Evolutionary conservation across 2,888 invertebrate genomes (phyloP).

Genomic region (Ectemnius cavifrons): DNA sequence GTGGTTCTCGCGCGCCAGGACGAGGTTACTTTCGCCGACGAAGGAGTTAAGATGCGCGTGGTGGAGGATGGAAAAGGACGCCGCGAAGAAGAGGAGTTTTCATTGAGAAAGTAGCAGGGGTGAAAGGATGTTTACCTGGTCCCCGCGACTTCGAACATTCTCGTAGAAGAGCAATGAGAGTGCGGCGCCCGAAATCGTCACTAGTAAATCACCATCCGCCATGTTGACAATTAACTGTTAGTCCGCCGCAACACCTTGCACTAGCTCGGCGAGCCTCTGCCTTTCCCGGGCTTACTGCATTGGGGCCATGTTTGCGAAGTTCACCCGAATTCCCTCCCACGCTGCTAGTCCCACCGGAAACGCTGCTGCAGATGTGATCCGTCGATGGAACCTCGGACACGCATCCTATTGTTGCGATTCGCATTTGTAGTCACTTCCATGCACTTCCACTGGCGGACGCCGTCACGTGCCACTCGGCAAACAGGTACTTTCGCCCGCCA

Average conservation of each 20-base stretch:
- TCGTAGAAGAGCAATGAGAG: slow-evolving; percentile 85
- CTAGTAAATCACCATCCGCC: slow-evolving; percentile 71
- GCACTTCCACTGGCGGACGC: too few species aligned
- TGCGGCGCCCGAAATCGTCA: slow-evolving; percentile 81
- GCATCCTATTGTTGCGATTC: too few species aligned
- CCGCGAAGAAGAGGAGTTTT: not conserved
- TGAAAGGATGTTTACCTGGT: slow-evolving; percentile 79
- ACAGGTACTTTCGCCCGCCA: too few species aligned
- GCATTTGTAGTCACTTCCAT: too few species aligned
- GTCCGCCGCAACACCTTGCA: slow-evolving; percentile 19
- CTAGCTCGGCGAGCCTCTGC: slow-evolving; percentile 13
- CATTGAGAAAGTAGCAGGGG: not conserved
- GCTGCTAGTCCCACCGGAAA: too few species aligned
- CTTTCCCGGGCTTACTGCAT: slow-evolving; percentile 4
- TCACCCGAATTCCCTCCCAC: too few species aligned
- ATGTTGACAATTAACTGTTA: slow-evolving; percentile 66
- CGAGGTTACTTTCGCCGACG: slow-evolving; percentile 41
- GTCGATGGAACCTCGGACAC: too few species aligned
- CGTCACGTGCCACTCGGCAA: too few species aligned
- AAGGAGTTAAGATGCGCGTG: slow-evolving; percentile 18
- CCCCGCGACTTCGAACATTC: slow-evolving; percentile 81
- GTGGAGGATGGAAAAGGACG: not conserved
- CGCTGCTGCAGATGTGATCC: too few species aligned
- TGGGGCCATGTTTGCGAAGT: slow-evolving; percentile 9
- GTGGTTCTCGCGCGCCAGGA: slow-evolving; percentile 9